phyloP scores from a whole-genome alignment of 2,113 vertebrate species.

The Neolamprologus variostigma region DNA sequence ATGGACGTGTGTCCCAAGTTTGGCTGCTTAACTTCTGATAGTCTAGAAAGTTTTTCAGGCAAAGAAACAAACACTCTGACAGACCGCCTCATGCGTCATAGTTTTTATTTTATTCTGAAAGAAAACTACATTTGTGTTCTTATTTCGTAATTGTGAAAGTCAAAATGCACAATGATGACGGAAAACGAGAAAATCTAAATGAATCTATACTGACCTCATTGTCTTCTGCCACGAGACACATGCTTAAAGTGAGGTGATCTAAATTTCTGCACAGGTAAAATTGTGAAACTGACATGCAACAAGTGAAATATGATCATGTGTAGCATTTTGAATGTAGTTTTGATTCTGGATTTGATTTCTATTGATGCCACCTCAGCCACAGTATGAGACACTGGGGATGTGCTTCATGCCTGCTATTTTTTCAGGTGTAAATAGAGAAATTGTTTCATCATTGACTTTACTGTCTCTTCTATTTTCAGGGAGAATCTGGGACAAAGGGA shows the following conservation, averaged over 20 bases:
- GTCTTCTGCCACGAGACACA: background rate
- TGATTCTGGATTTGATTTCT: background rate
- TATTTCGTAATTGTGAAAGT: background rate
- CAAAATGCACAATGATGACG: rapidly evolving
- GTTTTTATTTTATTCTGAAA: background rate
- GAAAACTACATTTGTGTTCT: background rate
- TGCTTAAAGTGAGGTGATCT: rapidly evolving
- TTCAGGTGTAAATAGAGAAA: background rate
- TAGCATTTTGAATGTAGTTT: background rate
- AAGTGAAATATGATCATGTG: background rate
- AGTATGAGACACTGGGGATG: background rate
- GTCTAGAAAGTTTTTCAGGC: background rate
- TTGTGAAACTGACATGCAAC: background rate
- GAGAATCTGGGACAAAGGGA: constrained; percentile 78
- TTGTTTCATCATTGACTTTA: background rate
- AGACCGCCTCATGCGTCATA: rapidly evolving
- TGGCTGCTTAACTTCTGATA: background rate
- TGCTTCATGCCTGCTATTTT: background rate
- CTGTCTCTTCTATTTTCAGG: constrained; percentile 64
- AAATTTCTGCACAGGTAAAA: background rate
- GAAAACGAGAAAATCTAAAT: background rate
- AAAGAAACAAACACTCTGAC: background rate
- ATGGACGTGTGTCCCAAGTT: background rate
- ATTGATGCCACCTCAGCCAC: background rate
- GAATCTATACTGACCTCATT: background rate